phyloP scores from a whole-genome alignment of 1,140 invertebrate genomes.

The Lysiphlebus fabarum region DNA sequence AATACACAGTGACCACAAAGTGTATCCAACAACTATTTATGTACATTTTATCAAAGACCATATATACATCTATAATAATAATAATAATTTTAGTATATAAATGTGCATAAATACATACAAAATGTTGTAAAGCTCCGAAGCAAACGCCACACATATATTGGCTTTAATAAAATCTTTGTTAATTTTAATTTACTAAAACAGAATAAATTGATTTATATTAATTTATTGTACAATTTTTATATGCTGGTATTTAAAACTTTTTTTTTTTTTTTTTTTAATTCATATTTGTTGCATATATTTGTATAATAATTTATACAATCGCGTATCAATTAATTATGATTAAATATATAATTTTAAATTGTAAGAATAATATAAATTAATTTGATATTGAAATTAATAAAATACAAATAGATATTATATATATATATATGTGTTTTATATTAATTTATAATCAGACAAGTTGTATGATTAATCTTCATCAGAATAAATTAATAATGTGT shows the following conservation, averaged over 20 bases:
- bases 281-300: background rate
- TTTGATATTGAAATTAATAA: constrained; percentile 10
- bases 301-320: background rate
- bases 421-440: background rate
- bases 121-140: constrained; percentile 27
- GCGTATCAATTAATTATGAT: constrained; percentile 6
- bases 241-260: constrained; percentile 5
- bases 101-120: background rate
- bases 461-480: constrained; percentile 8
- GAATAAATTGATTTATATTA: constrained; percentile 30
- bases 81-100: background rate
- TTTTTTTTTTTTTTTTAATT: constrained; percentile 14
- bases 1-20: too few species aligned
- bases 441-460: background rate
- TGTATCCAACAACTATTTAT: constrained; percentile 1
- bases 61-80: background rate
- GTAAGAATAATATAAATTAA: background rate
- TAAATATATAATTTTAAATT: constrained; percentile 6
- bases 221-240: constrained; percentile 18
- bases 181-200: constrained; percentile 36
- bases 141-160: constrained; percentile 37
- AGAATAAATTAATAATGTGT: background rate
- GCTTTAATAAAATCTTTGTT: constrained; percentile 46
- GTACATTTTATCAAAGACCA: background rate
- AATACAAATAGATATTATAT: constrained; percentile 6